Percentiles rank a stretch among this genome's conserved stretches.
Conservation (phyloP, 2,113 vertebrate genomes). For the Ellobius talpinus region DNA sequence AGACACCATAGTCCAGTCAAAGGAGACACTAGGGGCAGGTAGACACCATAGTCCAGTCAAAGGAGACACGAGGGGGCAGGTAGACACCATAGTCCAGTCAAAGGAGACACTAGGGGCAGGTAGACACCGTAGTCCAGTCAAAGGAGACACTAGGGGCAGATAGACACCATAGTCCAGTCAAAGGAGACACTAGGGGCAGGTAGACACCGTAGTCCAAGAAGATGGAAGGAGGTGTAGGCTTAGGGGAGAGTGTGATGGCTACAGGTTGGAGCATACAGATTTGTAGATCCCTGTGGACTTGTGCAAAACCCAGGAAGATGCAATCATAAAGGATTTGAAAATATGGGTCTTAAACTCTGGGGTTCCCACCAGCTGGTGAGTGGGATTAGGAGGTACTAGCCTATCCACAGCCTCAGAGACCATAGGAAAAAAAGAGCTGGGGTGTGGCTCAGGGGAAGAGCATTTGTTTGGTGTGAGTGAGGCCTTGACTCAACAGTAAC, state of each 20-base stretch:
- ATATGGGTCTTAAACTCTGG: not conserved
- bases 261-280: not conserved
- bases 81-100: not conserved
- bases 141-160: not conserved
- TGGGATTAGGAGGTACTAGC: not conserved
- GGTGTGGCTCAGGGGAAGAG: not conserved
- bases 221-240: not conserved
- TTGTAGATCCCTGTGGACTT: not conserved
- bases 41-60: not conserved
- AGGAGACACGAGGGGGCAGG: not conserved
- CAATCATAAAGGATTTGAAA: not conserved
- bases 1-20: not conserved
- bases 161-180: not conserved
- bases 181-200: not conserved
- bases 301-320: not conserved
- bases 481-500: not conserved
- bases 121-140: too few species aligned
- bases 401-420: not conserved
- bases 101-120: not conserved
- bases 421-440: not conserved
- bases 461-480: not conserved
- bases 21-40: not conserved
- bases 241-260: not conserved
- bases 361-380: not conserved
- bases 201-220: too few species aligned